phyloP scores from a whole-genome alignment of 2,797 vertebrate genomes.

The Enteromius fasciolatus region DNA sequence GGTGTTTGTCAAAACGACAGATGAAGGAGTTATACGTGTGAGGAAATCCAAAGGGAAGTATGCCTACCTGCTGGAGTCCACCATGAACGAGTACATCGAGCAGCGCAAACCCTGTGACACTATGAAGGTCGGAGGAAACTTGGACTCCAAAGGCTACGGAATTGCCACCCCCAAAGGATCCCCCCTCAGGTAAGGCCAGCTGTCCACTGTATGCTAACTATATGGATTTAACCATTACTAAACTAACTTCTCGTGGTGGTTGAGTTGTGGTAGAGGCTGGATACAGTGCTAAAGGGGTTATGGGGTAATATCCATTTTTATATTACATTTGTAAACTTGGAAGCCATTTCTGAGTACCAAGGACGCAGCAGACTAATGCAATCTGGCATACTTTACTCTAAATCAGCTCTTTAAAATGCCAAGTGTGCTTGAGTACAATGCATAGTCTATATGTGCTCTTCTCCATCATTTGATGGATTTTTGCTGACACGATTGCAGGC shows the following conservation, averaged over 20 bases:
- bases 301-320: background rate
- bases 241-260: background rate
- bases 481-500: constrained; percentile 11
- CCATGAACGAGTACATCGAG: constrained; percentile 99
- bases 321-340: background rate
- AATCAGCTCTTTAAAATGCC: constrained; percentile 25
- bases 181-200: constrained; percentile 84
- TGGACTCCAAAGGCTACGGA: constrained; percentile 99
- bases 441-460: constrained; percentile 6
- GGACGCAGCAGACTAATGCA: constrained; percentile 6
- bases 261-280: constrained; percentile 42
- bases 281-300: background rate
- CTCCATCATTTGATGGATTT: constrained; percentile 5
- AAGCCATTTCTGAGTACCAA: background rate
- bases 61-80: constrained; percentile 97
- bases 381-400: constrained; percentile 20
- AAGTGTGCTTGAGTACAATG: constrained; percentile 1
- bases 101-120: constrained; percentile 98
- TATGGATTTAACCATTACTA: constrained; percentile 3
- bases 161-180: constrained; percentile 98
- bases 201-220: constrained; percentile 10
- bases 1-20: constrained; percentile 97
- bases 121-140: constrained; percentile 99
- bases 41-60: constrained; percentile 99
- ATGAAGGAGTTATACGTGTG: constrained; percentile 96